Percentiles rank a stretch among this genome's conserved stretches.
Evolutionary conservation across 2,888 invertebrate genomes (phyloP).

Genomic region (Beris morrisii): DNA sequence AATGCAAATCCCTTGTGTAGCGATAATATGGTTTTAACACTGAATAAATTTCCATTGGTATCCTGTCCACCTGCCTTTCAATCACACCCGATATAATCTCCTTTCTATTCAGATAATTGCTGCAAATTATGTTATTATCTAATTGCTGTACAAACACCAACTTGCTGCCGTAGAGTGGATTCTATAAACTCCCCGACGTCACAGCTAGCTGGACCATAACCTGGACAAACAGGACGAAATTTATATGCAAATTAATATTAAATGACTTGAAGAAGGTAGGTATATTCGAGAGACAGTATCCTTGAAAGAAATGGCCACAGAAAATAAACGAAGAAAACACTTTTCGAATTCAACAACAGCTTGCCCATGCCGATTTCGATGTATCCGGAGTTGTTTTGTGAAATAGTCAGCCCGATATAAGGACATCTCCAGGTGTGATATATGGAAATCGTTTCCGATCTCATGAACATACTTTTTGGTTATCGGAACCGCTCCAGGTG

Average conservation of each 20-base stretch:
- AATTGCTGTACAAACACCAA: slow-evolving; percentile 8
- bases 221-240: slow-evolving; percentile 3
- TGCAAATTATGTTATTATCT: slow-evolving; percentile 22
- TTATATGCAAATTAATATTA: slow-evolving; percentile 14
- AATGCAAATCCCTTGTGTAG: too few species aligned
- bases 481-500: too few species aligned
- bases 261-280: not conserved
- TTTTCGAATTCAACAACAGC: not conserved
- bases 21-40: too few species aligned
- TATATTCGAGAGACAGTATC: not conserved
- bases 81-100: too few species aligned
- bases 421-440: too few species aligned
- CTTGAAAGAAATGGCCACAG: not conserved
- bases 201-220: not conserved
- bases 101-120: slow-evolving; percentile 1
- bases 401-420: too few species aligned
- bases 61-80: too few species aligned
- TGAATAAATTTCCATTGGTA: too few species aligned
- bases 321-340: not conserved
- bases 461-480: too few species aligned
- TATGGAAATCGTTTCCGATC: too few species aligned
- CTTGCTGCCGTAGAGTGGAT: not conserved
- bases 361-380: not conserved
- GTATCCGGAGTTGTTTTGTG: not conserved
- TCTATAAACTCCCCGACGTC: not conserved